Evolutionary conservation across 2,888 invertebrate genomes (phyloP).

Genomic region (Podabrus alpinus): DNA sequence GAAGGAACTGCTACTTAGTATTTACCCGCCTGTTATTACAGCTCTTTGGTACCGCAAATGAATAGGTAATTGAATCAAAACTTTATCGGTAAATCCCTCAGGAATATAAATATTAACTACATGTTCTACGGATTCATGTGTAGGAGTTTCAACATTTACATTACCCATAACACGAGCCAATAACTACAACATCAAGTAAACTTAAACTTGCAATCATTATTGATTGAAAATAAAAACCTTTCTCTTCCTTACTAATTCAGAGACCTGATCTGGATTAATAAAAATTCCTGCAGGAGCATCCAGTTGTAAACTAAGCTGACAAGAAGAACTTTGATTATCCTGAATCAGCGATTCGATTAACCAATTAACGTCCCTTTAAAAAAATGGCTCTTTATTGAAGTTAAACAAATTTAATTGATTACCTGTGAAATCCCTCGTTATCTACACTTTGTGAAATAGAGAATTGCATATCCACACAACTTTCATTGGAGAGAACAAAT

Average conservation of each 20-base stretch:
- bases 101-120: conserved; percentile 50
- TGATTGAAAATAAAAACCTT: conserved; percentile 35
- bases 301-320: conserved; percentile 48
- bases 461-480: conserved; percentile 47
- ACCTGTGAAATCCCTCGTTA: conserved; percentile 59
- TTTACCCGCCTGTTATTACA: conserved; percentile 54
- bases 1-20: neutral
- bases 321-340: conserved; percentile 37
- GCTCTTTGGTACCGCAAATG: conserved; percentile 59
- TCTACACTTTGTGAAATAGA: conserved; percentile 55
- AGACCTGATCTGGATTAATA: conserved; percentile 56
- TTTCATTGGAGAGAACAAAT: conserved; percentile 9
- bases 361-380: conserved; percentile 55
- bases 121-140: conserved; percentile 51
- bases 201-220: neutral
- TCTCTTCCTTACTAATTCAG: conserved; percentile 49
- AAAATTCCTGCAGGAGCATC: conserved; percentile 52
- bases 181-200: conserved; percentile 38
- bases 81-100: conserved; percentile 41
- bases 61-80: conserved; percentile 53
- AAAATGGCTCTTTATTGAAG: neutral
- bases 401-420: conserved; percentile 2
- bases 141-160: conserved; percentile 54
- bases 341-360: conserved; percentile 47
- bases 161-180: conserved; percentile 48